These are phyloP conservation scores for Nephrotoma guestfalica DNA, from an alignment of 2,888 invertebrate species.

Conservation along the genomic window DNA sequence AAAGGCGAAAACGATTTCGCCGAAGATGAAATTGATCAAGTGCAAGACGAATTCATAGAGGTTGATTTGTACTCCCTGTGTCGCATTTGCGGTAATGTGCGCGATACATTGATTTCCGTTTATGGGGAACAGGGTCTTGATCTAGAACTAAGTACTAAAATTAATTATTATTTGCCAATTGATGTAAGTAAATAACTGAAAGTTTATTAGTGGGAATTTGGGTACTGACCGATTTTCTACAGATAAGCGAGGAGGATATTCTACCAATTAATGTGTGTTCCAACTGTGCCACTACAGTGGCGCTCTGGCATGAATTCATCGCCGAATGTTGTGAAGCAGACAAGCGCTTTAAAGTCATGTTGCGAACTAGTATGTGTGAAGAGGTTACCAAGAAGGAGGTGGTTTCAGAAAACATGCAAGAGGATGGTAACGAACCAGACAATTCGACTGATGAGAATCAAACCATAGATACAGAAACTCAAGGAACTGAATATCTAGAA, in stretches of 20 bases:
- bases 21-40: background rate
- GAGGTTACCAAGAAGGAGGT: background rate
- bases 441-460: background rate
- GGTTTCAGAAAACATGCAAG: slow-evolving; percentile 22
- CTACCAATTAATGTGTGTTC: slow-evolving; percentile 13
- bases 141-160: slow-evolving; percentile 43
- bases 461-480: background rate
- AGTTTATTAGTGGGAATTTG: background rate
- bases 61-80: slow-evolving; percentile 27
- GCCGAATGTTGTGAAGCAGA: slow-evolving; percentile 7
- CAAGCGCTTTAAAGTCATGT: slow-evolving; percentile 6
- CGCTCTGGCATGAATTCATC: slow-evolving; percentile 9
- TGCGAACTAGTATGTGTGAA: background rate
- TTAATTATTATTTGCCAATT: slow-evolving; percentile 48
- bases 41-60: slow-evolving; percentile 8
- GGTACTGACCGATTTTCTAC: background rate
- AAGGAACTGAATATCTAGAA: background rate
- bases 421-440: slow-evolving; percentile 19
- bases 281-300: slow-evolving; percentile 5
- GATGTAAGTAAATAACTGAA: slow-evolving; percentile 29
- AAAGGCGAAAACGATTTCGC: background rate
- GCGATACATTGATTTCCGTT: slow-evolving; percentile 42
- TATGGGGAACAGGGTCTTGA: slow-evolving; percentile 45
- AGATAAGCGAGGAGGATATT: slow-evolving; percentile 7
- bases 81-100: slow-evolving; percentile 39